These are phyloP conservation scores for Prunella himalayana DNA, from an alignment of 2,113 vertebrate species.

Conservation along the genomic window DNA sequence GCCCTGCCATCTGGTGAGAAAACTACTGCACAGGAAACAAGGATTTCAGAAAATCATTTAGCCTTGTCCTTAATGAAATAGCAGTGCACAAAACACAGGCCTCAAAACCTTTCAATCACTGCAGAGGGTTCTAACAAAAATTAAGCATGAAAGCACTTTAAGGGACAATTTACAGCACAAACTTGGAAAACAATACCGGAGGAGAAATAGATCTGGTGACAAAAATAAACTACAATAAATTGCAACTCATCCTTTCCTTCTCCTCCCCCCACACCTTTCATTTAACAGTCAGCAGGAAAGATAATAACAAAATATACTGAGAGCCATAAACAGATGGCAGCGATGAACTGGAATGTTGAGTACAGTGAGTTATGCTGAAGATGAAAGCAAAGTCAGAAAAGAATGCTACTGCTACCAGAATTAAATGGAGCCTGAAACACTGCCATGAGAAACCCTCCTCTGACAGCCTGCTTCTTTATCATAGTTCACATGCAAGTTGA, in stretches of 20 bases:
- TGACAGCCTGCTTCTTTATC: not conserved
- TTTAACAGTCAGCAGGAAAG: constrained; percentile 25
- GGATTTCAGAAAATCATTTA: not conserved
- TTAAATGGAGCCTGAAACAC: constrained; percentile 1
- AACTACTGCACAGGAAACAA: not conserved
- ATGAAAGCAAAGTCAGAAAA: constrained; percentile 42
- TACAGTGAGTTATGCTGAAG: constrained; percentile 24
- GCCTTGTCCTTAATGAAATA: not conserved
- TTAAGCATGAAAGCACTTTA: not conserved
- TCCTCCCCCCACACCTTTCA: not conserved
- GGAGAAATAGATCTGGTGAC: not conserved
- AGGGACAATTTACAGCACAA: not conserved
- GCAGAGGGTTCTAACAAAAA: not conserved
- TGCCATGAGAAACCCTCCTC: not conserved
- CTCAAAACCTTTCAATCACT: not conserved
- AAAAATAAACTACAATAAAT: constrained; percentile 13
- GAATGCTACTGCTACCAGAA: constrained; percentile 23
- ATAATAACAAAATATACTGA: constrained; percentile 37
- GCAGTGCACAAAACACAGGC: not conserved
- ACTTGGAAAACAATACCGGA: not conserved
- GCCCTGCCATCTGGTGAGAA: not conserved
- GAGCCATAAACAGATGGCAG: constrained; percentile 29
- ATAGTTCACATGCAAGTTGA: not conserved
- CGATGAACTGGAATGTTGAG: constrained; percentile 18
- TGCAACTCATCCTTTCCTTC: not conserved